Evolutionary conservation across 2,888 invertebrate genomes (phyloP).

Genomic region (Amiota mariae): DNA sequence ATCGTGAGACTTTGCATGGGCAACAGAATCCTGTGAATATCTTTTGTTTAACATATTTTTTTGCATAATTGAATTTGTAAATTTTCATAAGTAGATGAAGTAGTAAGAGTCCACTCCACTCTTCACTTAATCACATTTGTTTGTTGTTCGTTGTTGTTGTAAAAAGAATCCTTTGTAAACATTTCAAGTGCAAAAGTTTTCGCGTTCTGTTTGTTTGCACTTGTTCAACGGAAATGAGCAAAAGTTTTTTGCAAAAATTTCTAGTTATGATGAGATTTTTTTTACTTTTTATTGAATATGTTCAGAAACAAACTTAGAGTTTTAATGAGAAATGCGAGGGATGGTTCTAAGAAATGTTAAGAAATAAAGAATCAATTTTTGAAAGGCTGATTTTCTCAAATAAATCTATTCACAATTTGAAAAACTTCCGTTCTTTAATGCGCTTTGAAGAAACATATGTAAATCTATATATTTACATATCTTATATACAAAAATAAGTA

Average conservation of each 20-base stretch:
- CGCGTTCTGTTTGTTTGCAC: not conserved
- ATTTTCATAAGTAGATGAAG: constrained; percentile 13
- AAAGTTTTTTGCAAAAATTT: not conserved
- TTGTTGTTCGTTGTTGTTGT: not conserved
- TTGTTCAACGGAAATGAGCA: not conserved
- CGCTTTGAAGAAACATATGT: too few species aligned
- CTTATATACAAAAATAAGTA: too few species aligned
- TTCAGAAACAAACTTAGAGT: too few species aligned
- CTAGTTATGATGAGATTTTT: too few species aligned
- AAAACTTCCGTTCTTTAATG: too few species aligned
- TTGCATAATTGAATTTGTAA: constrained; percentile 63
- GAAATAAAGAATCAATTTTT: too few species aligned
- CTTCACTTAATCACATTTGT: not conserved
- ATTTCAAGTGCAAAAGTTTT: constrained; percentile 12
- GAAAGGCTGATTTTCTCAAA: too few species aligned
- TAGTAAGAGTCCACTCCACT: not conserved
- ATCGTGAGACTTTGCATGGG: constrained; percentile 37
- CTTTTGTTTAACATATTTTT: constrained; percentile 40
- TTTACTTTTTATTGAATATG: too few species aligned
- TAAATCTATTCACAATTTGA: too few species aligned
- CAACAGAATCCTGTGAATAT: not conserved
- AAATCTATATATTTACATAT: too few species aligned
- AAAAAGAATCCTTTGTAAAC: not conserved
- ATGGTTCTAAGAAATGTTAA: too few species aligned
- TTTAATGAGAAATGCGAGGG: too few species aligned